Conservation (phyloP, 1,140 invertebrate genomes). For the Ceratosolen solmsi region DNA sequence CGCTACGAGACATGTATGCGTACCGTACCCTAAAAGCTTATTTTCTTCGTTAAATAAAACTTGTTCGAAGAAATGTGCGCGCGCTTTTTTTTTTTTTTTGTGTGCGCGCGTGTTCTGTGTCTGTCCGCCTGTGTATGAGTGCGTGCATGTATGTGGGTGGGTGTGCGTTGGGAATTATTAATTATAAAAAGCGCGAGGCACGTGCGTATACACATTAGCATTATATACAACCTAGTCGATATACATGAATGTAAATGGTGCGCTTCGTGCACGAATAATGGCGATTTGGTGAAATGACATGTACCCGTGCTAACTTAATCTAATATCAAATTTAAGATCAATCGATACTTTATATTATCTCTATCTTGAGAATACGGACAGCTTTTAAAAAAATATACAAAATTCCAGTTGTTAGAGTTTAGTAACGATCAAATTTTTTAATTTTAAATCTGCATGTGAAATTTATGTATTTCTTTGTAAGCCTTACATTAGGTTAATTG, state of each 20-base stretch:
- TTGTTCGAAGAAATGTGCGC: conserved; percentile 3
- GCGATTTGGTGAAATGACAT: conserved; percentile 12
- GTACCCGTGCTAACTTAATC: background rate
- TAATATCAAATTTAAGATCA: conserved; percentile 30
- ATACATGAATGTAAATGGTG: background rate
- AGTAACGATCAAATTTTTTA: background rate
- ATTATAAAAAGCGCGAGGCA: background rate
- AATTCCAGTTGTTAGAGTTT: conserved; percentile 2
- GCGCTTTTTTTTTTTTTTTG: background rate
- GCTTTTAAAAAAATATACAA: conserved; percentile 7
- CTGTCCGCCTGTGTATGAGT: background rate
- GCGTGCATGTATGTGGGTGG: background rate
- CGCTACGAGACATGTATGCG: background rate
- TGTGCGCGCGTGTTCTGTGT: background rate
- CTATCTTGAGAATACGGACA: background rate
- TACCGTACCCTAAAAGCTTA: conserved; percentile 18
- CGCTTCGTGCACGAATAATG: background rate
- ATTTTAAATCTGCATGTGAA: conserved; percentile 11
- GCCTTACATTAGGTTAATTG: background rate
- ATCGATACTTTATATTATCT: background rate
- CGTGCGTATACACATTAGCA: conserved; percentile 8
- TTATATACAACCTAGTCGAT: conserved; percentile 46
- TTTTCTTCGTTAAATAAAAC: conserved; percentile 35
- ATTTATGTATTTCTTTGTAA: conserved; percentile 8
- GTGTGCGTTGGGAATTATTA: background rate